phyloP scores from a whole-genome alignment of 2,888 invertebrate species.

The Tenthredo mesomela region DNA sequence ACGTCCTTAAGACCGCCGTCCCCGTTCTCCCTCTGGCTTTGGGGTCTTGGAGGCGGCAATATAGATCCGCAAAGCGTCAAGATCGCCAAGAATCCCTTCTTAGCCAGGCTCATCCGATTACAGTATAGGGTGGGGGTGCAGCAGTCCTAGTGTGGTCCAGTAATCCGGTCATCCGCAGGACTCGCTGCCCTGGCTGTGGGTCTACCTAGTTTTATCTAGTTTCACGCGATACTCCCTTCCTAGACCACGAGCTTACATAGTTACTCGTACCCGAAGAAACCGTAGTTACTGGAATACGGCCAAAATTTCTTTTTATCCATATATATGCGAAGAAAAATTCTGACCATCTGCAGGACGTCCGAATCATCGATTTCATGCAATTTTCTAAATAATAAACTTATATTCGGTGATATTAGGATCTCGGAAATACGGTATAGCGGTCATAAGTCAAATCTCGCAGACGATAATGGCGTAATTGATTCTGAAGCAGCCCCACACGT shows the following conservation, averaged over 20 bases:
- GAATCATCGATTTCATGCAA: background rate
- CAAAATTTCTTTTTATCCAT: conserved; percentile 33
- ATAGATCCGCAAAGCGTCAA: conserved; percentile 48
- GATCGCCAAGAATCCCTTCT: conserved; percentile 51
- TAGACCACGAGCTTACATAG: background rate
- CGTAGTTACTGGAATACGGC: conserved; percentile 3
- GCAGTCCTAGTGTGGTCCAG: conserved; percentile 17
- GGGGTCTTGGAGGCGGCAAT: conserved; percentile 39
- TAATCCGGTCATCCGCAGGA: conserved; percentile 42
- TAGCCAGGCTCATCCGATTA: conserved; percentile 49
- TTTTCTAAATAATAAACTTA: background rate
- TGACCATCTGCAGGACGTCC: background rate
- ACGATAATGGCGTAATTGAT: background rate
- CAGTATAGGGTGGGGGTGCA: conserved; percentile 4
- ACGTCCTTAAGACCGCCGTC: conserved; percentile 34
- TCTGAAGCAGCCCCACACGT: too few relatives aligned
- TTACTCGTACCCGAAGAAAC: background rate
- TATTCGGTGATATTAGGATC: background rate
- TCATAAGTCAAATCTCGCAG: background rate
- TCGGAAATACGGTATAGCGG: background rate
- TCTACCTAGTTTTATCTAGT: conserved; percentile 39
- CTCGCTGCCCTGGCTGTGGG: background rate
- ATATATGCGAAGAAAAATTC: background rate
- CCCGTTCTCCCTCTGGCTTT: background rate
- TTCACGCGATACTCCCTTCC: conserved; percentile 30